Base-by-base conservation (phyloP, 2,888 invertebrate species). In the Agrochola circellaris region DNA sequence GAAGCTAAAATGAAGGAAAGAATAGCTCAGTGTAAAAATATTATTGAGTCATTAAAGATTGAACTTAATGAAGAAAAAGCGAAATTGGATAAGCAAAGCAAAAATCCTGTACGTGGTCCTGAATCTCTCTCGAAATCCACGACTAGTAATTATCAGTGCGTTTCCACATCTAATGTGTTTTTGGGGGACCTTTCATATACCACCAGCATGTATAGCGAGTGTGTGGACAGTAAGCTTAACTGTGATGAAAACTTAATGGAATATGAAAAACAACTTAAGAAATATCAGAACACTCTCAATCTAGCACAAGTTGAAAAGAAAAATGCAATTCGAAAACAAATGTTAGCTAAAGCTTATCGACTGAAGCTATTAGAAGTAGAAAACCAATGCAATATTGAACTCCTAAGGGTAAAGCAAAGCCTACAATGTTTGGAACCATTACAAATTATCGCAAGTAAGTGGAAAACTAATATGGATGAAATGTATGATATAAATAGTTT, bases 251-350 rank as follows among this genome's bases (percentile, higher is more conserved):
- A 91, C 83, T 89, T 96, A 15, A 93, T 95, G 75, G 95, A 95
- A 90, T 96, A 96, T 83, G 96, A 96, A 85, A 96, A 95, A 85
- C 96, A 96, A 87, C 89, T 96, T 60, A 93, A 96, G 81, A 95
- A 93, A 87, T 96, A 96, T 87, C 96, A 96, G 88, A 94, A 94
- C 72, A 96, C 96, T 4, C 89, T 96, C 17, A 95, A 94, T 75
- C 94, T 95, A 92, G 96, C 96, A 20, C 96, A 96, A 83, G 91
- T 93, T 68, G 96, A 96, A 85, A 97, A 96, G 90, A 96, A 95
- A 82, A 96, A 95, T 87, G 96, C 95, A 20, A 96, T 96, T 56
- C 91, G 95, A 79, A 96, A 95, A 87, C 94, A 96, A 90, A 96
- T 96, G 96, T 88, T 97, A 42, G 91, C 95, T n/a, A 96, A 96